Evolutionary conservation across 1,140 invertebrate genomes (phyloP).

Genomic region (Sarcophaga bullata): DNA sequence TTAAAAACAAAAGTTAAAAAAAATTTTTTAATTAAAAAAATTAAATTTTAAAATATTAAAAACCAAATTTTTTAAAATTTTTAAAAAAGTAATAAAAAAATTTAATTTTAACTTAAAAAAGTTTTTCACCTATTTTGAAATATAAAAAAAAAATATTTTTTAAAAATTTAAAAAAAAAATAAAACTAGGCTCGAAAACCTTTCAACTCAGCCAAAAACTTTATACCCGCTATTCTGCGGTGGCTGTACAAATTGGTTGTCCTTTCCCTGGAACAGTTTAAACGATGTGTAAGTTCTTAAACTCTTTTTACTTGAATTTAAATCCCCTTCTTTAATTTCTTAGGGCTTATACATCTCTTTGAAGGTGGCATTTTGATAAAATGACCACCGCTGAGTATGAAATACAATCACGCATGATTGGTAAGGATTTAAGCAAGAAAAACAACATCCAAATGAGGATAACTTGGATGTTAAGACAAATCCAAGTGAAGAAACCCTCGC

Average conservation of each 20-base stretch:
- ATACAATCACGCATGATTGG: conserved; percentile 69
- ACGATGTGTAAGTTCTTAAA: conserved; percentile 71
- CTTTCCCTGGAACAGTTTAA: conserved; percentile 76
- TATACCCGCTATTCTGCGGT: conserved; percentile 79
- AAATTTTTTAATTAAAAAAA: not conserved
- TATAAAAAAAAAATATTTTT: not conserved
- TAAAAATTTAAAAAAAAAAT: not conserved
- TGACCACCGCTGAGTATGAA: conserved; percentile 76
- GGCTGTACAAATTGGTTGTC: conserved; percentile 77
- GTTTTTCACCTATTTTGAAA: too few relatives aligned
- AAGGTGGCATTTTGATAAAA: conserved; percentile 78
- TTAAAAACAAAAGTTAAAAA: not conserved
- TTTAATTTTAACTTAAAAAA: not conserved
- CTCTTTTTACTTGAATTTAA: not conserved
- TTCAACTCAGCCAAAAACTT: conserved; percentile 77
- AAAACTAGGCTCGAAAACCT: conserved; percentile 68
- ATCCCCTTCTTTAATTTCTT: not conserved
- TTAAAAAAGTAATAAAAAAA: not conserved
- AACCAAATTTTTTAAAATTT: not conserved
- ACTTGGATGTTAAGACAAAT: not conserved
- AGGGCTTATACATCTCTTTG: conserved; percentile 77
- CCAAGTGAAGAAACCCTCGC: not conserved
- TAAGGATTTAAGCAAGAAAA: conserved; percentile 47
- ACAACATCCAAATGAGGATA: not conserved
- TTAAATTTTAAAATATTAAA: not conserved